These are phyloP conservation scores for Stenoptilia bipunctidactyla DNA, from an alignment of 2,888 invertebrate genomes.

Conservation along the genomic window DNA sequence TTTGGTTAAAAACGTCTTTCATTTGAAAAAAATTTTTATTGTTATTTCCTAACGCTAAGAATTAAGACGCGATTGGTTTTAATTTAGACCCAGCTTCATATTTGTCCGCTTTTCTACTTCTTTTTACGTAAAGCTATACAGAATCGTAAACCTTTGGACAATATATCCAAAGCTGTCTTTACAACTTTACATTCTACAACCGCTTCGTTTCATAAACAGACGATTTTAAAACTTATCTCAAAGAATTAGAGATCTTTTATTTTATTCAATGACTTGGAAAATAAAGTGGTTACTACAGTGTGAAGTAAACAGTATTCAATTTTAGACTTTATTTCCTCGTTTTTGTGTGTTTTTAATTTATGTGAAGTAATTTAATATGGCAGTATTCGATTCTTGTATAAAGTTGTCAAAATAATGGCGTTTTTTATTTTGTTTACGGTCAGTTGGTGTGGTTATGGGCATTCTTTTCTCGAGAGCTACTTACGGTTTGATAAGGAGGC, in stretches of 20 bases:
- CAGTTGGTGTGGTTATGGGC: not conserved
- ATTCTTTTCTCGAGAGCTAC: too few species aligned
- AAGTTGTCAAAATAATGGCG: slow-evolving; percentile 1
- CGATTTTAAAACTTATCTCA: slow-evolving; percentile 15
- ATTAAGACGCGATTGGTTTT: too few species aligned
- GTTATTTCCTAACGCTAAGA: too few species aligned
- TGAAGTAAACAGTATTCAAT: slow-evolving; percentile 46
- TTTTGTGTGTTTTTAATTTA: slow-evolving; percentile 31
- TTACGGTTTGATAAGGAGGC: too few species aligned
- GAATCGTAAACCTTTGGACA: slow-evolving; percentile 42
- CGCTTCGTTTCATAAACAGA: slow-evolving; percentile 8
- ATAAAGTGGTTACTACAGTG: slow-evolving; percentile 24
- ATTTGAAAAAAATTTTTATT: too few species aligned
- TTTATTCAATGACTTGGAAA: not conserved
- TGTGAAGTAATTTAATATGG: slow-evolving; percentile 37
- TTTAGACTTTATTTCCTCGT: slow-evolving; percentile 36
- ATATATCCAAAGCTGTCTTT: slow-evolving; percentile 22
- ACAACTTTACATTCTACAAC: slow-evolving; percentile 24
- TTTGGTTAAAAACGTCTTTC: too few species aligned
- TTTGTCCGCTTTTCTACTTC: slow-evolving; percentile 24
- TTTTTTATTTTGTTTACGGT: not conserved
- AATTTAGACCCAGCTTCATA: slow-evolving; percentile 18
- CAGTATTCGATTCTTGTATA: not conserved
- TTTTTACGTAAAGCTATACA: slow-evolving; percentile 42
- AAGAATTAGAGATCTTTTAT: not conserved